A percentile compares a stretch with the other conserved stretches of the same genome.
phyloP scores from a whole-genome alignment of 1,140 invertebrate genomes.

The Arctopsyche grandis region DNA sequence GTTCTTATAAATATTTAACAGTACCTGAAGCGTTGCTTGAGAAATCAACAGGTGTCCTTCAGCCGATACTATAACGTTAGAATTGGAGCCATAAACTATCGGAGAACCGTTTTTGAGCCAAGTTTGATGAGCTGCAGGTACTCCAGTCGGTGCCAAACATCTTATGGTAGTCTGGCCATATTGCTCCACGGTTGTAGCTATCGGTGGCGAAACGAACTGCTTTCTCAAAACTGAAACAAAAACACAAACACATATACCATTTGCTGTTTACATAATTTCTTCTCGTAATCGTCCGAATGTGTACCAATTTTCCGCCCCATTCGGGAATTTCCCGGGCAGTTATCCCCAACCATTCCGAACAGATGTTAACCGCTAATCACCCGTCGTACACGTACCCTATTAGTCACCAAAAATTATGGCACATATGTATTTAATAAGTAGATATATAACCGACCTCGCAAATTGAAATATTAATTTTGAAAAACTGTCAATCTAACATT shows the following conservation, averaged over 20 bases:
- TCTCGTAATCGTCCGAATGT: background rate
- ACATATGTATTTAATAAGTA: background rate
- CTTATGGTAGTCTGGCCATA: conserved; percentile 86
- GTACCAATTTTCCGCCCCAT: conserved; percentile 8
- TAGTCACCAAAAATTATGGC: conserved; percentile 26
- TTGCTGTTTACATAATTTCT: too few relatives aligned
- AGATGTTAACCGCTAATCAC: conserved; percentile 43
- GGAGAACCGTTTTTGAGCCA: conserved; percentile 82
- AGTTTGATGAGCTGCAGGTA: conserved; percentile 85
- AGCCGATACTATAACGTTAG: conserved; percentile 78
- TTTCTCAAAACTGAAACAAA: conserved; percentile 81
- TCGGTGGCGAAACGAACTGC: conserved; percentile 83
- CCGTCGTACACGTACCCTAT: conserved; percentile 36
- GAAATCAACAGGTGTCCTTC: conserved; percentile 91
- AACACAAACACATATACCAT: too few relatives aligned
- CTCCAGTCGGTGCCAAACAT: conserved; percentile 88
- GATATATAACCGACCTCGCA: too few relatives aligned
- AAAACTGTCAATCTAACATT: too few relatives aligned
- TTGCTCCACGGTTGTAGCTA: conserved; percentile 83
- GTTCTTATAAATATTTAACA: background rate
- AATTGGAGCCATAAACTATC: conserved; percentile 71
- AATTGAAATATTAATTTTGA: too few relatives aligned
- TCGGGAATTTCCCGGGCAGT: conserved; percentile 3
- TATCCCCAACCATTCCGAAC: conserved; percentile 35
- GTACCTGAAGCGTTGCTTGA: conserved; percentile 79